Conservation (phyloP, 2,888 invertebrate genomes). For the Imbricaverruca yamaguchii region DNA sequence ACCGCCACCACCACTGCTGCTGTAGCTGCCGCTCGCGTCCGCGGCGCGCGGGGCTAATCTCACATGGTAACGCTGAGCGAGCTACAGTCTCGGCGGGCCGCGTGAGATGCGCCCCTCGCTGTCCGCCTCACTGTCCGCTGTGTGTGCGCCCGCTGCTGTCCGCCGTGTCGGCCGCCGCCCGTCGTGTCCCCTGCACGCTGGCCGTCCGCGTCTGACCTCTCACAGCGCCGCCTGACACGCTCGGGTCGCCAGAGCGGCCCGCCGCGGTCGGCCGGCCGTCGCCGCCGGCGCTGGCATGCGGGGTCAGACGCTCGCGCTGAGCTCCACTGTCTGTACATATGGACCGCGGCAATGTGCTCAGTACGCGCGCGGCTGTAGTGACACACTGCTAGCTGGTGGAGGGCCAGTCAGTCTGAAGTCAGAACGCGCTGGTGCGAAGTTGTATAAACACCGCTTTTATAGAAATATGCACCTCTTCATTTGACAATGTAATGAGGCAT, state of each 20-base stretch:
- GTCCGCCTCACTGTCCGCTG: not conserved
- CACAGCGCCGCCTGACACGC: not conserved
- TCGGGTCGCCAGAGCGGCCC: too few relatives aligned
- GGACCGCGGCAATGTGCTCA: too few relatives aligned
- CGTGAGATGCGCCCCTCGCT: constrained; percentile 14
- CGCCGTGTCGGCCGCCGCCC: not conserved
- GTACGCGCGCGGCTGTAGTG: too few relatives aligned
- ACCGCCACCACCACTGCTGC: too few relatives aligned
- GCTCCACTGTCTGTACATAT: too few relatives aligned
- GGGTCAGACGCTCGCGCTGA: not conserved
- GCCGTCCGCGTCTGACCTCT: not conserved
- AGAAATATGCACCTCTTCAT: too few relatives aligned
- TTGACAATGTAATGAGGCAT: too few relatives aligned
- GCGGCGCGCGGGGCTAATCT: constrained; percentile 20
- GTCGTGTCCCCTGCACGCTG: not conserved
- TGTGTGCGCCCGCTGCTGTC: not conserved
- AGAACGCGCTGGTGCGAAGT: too few relatives aligned
- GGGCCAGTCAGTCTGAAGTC: too few relatives aligned
- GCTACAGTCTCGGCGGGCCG: constrained; percentile 17
- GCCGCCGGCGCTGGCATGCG: not conserved
- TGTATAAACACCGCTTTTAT: too few relatives aligned
- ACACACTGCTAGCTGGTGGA: too few relatives aligned
- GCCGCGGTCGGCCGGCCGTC: not conserved
- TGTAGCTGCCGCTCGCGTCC: too few relatives aligned
- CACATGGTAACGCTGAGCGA: constrained; percentile 27